Evolutionary conservation across 2,888 invertebrate species (phyloP), one percentile per base, ranked within the genome.

Genomic region (Cantharis flavilabris): DNA sequence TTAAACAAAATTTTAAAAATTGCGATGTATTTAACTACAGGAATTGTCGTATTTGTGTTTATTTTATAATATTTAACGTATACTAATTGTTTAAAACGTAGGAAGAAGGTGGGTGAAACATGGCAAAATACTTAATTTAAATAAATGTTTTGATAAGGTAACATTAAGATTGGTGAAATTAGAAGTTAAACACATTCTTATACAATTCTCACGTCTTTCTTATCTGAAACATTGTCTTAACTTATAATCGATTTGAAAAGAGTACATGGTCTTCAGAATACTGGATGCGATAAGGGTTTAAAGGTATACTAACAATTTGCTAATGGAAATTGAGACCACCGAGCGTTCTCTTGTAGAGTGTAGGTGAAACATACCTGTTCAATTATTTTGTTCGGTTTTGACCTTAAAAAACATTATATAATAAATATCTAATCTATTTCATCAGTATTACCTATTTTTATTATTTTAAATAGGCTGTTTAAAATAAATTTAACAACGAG

Each of bases 171-270:
- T 87, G 85, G 80, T 76, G 77, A 79, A 81, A 81, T 82, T 80
- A 78, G 80, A 79, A 84, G 83, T 84, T 65, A 83, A 84, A 83
- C 84, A 86, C 84, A 84, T 23, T 75, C 70, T 76, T 78, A 72
- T 75, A 77, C 76, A 33, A 69, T 70, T 70, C 73, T 79, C 78
- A 71, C 75, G 73, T 76, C 76, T 70, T 76, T 67, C 69, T 85
- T 88, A 87, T 87, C 87, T 84, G 82, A 80, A 84, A 88, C 88
- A 88, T 86, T 85, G 85, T 86, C 87, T 88, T 88, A 88, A 88
- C 87, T 88, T 88, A 87, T 88, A 88, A 88, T 88, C 87, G 88
- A 88, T 88, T 88, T 87, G 86, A 86, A 85, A 83, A 85, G 80
- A 81, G 79, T 83, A 86, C 86, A 87, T 83, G 85, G 84, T 83